Base-by-base conservation (phyloP, 92 coral and sea anemone species). In the Paramuricea clavata region DNA sequence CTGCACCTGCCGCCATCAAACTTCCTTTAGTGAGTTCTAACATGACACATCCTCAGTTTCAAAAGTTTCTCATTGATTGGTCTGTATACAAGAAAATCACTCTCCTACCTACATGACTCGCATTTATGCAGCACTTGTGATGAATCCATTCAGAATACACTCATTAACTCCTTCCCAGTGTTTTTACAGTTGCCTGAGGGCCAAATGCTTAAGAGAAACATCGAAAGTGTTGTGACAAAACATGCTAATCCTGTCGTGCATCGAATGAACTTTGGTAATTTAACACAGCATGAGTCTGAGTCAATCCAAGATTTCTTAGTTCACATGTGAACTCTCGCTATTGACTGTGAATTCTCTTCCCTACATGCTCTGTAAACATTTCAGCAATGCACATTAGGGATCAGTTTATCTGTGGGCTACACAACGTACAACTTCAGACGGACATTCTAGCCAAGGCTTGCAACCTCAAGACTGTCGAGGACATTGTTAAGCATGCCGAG, bases 1-100 rank as follows among this genome's bases (percentile, higher is more conserved):
- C 81, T 41, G 22, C 64, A 52, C 83, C 83, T 21, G 43, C 35
- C 17, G 72, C 72, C 72, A 65, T 65, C 72, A 65, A 65, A 26
- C 72, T 65, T 65, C 33, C 52, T 36, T 42, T 12, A 4, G 33
- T 74, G 21, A 36, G 10, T 16, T 74, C 50, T 17, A 52, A 52
- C 61, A 52, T 52, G 61, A 52, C 61, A 3, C 61, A 52, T 17
- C 72, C 72, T n/a, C 72, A 65, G 72, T 65, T 65, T 26, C 72
- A 26, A 26, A 65, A 65, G 72, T 27, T 65, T 25, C 3, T 16
- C 31, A 26, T 27, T 26, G 72, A 65, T 65, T 65, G 72, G 72
- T 4, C 31, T 11, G 72, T 65, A 5, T 65, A 65, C 34, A 65
- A 65, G 33, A 65, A 65, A 26, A 65, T 65, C 6, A 65, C 34